phyloP scores from a whole-genome alignment of 2,888 invertebrate species.

The Patella depressa region DNA sequence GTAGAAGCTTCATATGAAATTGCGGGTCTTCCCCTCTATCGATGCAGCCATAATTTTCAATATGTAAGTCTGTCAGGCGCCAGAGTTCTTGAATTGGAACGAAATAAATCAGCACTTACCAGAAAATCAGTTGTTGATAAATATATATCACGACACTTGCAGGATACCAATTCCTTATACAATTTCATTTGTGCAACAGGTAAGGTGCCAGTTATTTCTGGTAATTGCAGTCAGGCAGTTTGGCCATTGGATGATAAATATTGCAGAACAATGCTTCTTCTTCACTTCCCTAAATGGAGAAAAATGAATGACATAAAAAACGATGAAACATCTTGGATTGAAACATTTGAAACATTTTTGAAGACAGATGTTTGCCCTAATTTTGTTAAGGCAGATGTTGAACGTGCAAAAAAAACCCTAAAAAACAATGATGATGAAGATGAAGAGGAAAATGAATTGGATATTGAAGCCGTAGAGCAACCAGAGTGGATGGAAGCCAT shows the following conservation, averaged over 20 bases:
- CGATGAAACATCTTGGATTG: conserved; percentile 32
- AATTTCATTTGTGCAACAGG: conserved; percentile 31
- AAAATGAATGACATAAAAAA: conserved; percentile 36
- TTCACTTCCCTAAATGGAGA: conserved; percentile 44
- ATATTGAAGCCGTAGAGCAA: conserved; percentile 15
- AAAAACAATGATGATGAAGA: background rate
- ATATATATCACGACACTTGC: conserved; percentile 24
- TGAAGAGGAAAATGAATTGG: conserved; percentile 4
- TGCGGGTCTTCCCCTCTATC: conserved; percentile 31
- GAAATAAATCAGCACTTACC: conserved; percentile 23
- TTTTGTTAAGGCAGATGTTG: conserved; percentile 39
- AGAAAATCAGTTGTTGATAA: conserved; percentile 35
- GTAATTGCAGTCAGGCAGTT: conserved; percentile 25
- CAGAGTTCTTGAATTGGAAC: conserved; percentile 28
- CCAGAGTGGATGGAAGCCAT: conserved; percentile 42
- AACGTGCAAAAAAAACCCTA: conserved; percentile 22
- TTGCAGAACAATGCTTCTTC: conserved; percentile 31
- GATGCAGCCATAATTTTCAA: conserved; percentile 41
- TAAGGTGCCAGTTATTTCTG: conserved; percentile 29
- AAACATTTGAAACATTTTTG: conserved; percentile 31
- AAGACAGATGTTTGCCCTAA: conserved; percentile 27
- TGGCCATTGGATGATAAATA: conserved; percentile 42
- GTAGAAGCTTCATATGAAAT: conserved; percentile 42
- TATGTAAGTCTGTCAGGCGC: conserved; percentile 37
- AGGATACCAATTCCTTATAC: conserved; percentile 34